Base-by-base conservation (phyloP, 1,140 invertebrate species). In the Zophobas morio region DNA sequence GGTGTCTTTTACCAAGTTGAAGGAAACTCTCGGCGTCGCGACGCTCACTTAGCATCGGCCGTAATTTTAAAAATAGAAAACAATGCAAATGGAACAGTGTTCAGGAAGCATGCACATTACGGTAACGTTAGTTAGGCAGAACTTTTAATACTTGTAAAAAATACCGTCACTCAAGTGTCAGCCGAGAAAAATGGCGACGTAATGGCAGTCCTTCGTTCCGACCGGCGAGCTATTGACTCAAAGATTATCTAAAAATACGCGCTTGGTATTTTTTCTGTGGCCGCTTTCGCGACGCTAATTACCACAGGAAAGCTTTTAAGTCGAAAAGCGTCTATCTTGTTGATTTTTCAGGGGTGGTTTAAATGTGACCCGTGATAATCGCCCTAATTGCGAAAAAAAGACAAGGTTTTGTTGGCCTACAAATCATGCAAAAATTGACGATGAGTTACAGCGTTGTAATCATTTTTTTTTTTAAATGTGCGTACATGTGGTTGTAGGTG, bases 221-320 rank as follows among this genome's bases (percentile, higher is more conserved):
- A 39, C 60, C 60, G 8, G 6, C 33, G 20, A 37, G 39, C 60
- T 66, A 66, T 66, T 66, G 60, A 66, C 60, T 66, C 33, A 66
- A 66, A 66, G 60, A 66, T 66, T 66, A 66, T 42, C 60, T 66
- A 66, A 66, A 66, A 66, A 66, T 66, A 66, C 37, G 42, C 37
- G 8, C 37, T 1, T 32, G 60, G 39, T 66, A 42, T 66, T 66
- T 66, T 66, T 66, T 42, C 37, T 42, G 6, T 32, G 37, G 60
- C 60, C 20, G 60, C 56, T 60, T 60, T 60, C 56, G 35, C 56
- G 56, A 39, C 36, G 56, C 39, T 66, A 66, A 66, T 66, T 66
- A 42, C 60, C 37, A 66, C 60, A 40, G 60, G 60, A 66, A 66
- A 66, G 60, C 60, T 66, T 66, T 66, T 42, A 66, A 66, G 8